Base-by-base conservation (phyloP, 1,140 invertebrate species). In the Cephus cinctus region DNA sequence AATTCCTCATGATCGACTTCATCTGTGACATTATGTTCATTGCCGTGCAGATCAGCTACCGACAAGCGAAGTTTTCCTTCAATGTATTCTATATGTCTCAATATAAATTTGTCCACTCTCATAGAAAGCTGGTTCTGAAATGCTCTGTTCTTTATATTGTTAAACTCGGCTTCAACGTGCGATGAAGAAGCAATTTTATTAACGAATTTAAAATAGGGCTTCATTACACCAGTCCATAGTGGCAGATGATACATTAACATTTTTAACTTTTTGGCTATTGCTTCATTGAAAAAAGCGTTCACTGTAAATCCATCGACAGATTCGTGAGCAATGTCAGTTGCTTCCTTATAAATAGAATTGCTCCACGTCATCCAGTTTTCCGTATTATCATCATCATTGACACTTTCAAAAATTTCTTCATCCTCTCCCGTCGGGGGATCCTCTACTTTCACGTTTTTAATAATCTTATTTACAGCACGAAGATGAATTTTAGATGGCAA, bases 191-290 rank as follows among this genome's bases (percentile, higher is more conserved):
- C 14, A 20, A 47, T 43, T 9, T 16, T 14, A 6, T n/a, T 15
- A 18, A 39, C 23, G 5, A 43, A 35, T 9, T 31, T 32, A 18
- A 55, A 50, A 21, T 18, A n/a, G 1, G 39, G 16, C 19, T 21
- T 31, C 32, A 55, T 47, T 5, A 50, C 23, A 22, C 31, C 40
- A 8, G 53, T 47, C 39, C 47, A 55, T 25, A 50, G 30, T 6
- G 53, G 44, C 5, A 50, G 11, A 35, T 40, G 40, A 8, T 25
- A 8, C 22, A 48, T 48, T 3, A 53, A 21, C 9, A 22, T 12
- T 14, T 22, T 38, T 11, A 53, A 18, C 23, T 16, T 32, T 39
- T 39, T 43, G 27, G 32, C 51, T 11, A 43, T 35, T 23, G 47
- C 32, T 18, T 32, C 31, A 12, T 21, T 36, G 22, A 43, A 43